Evolutionary conservation across 92 coral and sea anemone species (phyloP), one percentile per base, ranked within the genome.

Genomic region (Anthopleura xanthogrammica): DNA sequence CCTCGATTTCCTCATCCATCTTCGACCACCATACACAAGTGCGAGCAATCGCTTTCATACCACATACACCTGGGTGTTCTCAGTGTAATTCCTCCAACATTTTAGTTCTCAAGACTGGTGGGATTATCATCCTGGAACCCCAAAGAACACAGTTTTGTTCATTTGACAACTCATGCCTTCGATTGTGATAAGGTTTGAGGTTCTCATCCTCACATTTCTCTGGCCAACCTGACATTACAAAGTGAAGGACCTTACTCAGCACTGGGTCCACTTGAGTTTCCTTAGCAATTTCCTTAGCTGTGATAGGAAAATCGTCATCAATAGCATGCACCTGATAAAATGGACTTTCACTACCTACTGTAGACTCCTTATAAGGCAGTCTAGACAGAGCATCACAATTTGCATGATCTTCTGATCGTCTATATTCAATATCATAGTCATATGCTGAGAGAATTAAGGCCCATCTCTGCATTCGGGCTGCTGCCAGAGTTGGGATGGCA

Each of bases 391-490:
- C 70, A 40, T 88, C 91, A 54, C 17, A 17, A 81, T 76, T 80
- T 16, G 84, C 88, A 84, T 80, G 5, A 86, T 77, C 78, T 43
- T 56, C 50, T 4, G 92, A 83, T 23, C 76, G 73, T 58, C 83
- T 68, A 83, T 60, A 87, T 23, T 79, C 83, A 65, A 87, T 82
- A 7, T 87, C 78, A 82, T 89, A 89, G 72, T 85, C 77, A 78
- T 85, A 68, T 60, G 88, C 85, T 40, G 88, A 85, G 2, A 87
- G 57, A 11, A 82, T 56, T 54, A 87, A 43, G 12, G 86, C 93
- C 90, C 93, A 90, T 11, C 88, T 66, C 80, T 90, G 93, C 93
- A 83, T 86, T 9, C 91, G 75, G 60, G 87, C 93, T 19, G 93
- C 93, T 48, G 85, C 90, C 23, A 90, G 75, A 41, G 90, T 75